A percentile compares a stretch with the other conserved stretches of the same genome.
Evolutionary conservation across 1,140 invertebrate genomes (phyloP).

Genomic region (Limonius californicus): DNA sequence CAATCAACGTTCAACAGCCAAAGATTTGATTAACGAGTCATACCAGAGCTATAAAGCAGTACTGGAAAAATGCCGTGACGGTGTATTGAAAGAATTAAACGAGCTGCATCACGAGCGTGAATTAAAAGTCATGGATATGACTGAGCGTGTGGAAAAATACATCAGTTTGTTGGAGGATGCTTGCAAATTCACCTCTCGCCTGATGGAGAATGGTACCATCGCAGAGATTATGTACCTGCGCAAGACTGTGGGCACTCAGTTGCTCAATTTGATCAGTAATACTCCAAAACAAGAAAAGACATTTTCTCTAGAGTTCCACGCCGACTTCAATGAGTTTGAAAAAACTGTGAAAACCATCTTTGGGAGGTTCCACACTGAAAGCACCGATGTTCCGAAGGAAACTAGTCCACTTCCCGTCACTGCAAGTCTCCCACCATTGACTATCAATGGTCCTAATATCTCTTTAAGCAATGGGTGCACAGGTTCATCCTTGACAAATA

Average conservation of each 20-base stretch:
- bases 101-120: constrained; percentile 79
- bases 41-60: constrained; percentile 79
- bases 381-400: constrained; percentile 1
- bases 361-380: constrained; percentile 23
- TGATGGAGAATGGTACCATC: constrained; percentile 77
- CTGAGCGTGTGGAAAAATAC: constrained; percentile 68
- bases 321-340: constrained; percentile 77
- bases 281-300: constrained; percentile 70
- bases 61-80: constrained; percentile 74
- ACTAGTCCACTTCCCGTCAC: constrained; percentile 13
- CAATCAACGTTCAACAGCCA: constrained; percentile 80
- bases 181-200: constrained; percentile 73
- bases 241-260: constrained; percentile 68
- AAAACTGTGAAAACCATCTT: constrained; percentile 35
- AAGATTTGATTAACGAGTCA: constrained; percentile 77
- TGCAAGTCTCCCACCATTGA: constrained; percentile 27
- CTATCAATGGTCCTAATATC: constrained; percentile 30
- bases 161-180: constrained; percentile 66
- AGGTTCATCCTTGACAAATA: constrained; percentile 54
- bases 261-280: constrained; percentile 73
- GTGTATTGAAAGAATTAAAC: constrained; percentile 70
- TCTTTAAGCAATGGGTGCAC: constrained; percentile 47
- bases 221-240: constrained; percentile 79
- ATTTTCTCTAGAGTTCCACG: constrained; percentile 77
- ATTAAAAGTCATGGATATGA: constrained; percentile 64